phyloP scores from a whole-genome alignment of 2,888 invertebrate species.

The Cremastinae sp. region DNA sequence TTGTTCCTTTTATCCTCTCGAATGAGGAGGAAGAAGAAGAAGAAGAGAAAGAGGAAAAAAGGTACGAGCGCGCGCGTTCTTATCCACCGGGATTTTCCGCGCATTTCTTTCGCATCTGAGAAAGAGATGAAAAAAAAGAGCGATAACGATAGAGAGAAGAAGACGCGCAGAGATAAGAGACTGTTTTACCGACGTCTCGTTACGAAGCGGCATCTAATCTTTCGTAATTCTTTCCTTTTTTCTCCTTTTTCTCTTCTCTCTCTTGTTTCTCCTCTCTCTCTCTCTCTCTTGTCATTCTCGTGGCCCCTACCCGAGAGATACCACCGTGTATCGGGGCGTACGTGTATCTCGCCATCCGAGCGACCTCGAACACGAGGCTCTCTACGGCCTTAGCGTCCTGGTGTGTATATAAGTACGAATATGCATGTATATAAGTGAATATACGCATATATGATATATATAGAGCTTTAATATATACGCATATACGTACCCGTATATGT shows the following conservation, averaged over 20 bases:
- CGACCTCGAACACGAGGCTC: slow-evolving; percentile 62
- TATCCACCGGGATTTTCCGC: slow-evolving; percentile 8
- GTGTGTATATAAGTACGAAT: slow-evolving; percentile 10
- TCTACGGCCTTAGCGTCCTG: slow-evolving; percentile 48
- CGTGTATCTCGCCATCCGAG: slow-evolving; percentile 58
- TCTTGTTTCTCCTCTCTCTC: slow-evolving; percentile 58
- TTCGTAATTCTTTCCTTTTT: slow-evolving; percentile 69
- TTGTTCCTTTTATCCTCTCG: slow-evolving; percentile 2
- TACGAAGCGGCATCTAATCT: slow-evolving; percentile 74
- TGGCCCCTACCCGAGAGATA: slow-evolving; percentile 46
- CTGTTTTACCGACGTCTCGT: slow-evolving; percentile 74
- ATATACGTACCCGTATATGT: slow-evolving; percentile 8
- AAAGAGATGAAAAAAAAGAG: not conserved
- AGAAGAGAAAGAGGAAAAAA: slow-evolving; percentile 27
- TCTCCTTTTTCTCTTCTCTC: slow-evolving; percentile 32
- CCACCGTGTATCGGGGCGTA: slow-evolving; percentile 59
- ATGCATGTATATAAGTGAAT: not conserved
- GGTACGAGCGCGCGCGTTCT: slow-evolving; percentile 4
- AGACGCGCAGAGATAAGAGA: slow-evolving; percentile 48
- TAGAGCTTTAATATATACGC: slow-evolving; percentile 1
- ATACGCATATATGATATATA: slow-evolving; percentile 2
- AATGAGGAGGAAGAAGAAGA: too few relatives aligned
- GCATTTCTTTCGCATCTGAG: not conserved
- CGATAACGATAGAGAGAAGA: slow-evolving; percentile 20
- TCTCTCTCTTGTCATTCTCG: slow-evolving; percentile 53